Evolutionary conservation across 2,797 vertebrate genomes (phyloP).

Genomic region (Eptatretus atami): DNA sequence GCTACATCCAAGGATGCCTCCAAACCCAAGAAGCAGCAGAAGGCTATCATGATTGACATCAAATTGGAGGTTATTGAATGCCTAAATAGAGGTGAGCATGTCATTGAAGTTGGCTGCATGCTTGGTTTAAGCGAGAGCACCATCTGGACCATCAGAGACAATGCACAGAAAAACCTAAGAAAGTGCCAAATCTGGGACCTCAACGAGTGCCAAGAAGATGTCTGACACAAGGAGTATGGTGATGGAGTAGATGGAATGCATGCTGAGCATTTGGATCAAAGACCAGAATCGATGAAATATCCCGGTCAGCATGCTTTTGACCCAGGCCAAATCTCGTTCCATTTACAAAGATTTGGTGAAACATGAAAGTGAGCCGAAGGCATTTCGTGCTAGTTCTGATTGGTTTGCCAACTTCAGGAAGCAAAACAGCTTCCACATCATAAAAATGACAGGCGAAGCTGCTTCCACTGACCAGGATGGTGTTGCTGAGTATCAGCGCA

Average conservation of each 20-base stretch:
- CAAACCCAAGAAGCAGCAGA: slow-evolving; percentile 2
- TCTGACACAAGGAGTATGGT: slow-evolving; percentile 5
- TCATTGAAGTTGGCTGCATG: background rate
- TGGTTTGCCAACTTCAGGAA: background rate
- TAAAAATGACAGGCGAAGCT: slow-evolving; percentile 3
- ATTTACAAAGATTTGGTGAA: slow-evolving; percentile 5
- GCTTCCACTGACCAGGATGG: background rate
- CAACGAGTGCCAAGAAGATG: background rate
- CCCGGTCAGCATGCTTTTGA: slow-evolving; percentile 3
- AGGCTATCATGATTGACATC: background rate
- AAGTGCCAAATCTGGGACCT: slow-evolving; percentile 3
- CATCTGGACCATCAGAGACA: slow-evolving; percentile 1
- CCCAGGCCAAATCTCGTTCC: slow-evolving; percentile 3
- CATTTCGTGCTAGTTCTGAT: background rate
- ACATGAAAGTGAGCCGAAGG: background rate
- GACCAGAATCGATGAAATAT: slow-evolving; percentile 6
- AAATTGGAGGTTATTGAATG: slow-evolving; percentile 2
- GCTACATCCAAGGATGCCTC: slow-evolving; percentile 1
- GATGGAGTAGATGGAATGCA: slow-evolving; percentile 8
- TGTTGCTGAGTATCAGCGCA: background rate
- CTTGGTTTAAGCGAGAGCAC: slow-evolving; percentile 3
- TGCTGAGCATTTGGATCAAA: slow-evolving; percentile 6
- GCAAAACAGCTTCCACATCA: background rate
- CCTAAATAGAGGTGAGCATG: slow-evolving; percentile 1
- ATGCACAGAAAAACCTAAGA: background rate